Evolutionary conservation across 35 echinoderm and acorn worm genomes (phyloP).

Genomic region (Apostichopus californicus): DNA sequence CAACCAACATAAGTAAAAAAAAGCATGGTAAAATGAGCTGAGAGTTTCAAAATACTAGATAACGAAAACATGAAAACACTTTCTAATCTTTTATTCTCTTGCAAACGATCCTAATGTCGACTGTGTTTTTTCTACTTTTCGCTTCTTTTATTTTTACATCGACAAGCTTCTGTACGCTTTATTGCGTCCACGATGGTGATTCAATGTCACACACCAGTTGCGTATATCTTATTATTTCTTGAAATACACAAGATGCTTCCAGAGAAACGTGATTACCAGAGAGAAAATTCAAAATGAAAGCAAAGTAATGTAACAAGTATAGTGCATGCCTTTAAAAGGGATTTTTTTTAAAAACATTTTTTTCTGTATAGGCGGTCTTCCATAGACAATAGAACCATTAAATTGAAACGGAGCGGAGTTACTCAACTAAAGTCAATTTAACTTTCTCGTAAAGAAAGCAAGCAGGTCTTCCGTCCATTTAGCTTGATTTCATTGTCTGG

Average conservation of each 20-base stretch:
- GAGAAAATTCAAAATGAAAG: no score
- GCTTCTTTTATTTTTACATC: no score
- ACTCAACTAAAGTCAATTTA: constrained; percentile 47
- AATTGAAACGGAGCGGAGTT: constrained; percentile 1
- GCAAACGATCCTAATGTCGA: no score
- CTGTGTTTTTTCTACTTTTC: no score
- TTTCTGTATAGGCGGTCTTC: neutral
- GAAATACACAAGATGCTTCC: no score
- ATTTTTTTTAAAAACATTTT: neutral
- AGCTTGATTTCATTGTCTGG: constrained; percentile 6
- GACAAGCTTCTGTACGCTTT: no score
- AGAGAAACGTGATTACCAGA: no score
- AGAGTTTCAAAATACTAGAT: no score
- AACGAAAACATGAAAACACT: no score
- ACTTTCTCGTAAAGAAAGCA: constrained; percentile 15
- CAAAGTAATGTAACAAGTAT: neutral
- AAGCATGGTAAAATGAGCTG: no score
- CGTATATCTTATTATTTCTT: neutral
- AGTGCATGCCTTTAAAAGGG: neutral
- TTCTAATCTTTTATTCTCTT: no score
- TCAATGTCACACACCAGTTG: constrained; percentile 17
- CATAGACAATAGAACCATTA: constrained; percentile 43
- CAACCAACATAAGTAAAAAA: no score
- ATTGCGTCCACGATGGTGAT: neutral
- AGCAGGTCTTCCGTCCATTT: neutral